Conservation (phyloP, 2,888 invertebrate genomes). For the Acrocyrtus sp. region DNA sequence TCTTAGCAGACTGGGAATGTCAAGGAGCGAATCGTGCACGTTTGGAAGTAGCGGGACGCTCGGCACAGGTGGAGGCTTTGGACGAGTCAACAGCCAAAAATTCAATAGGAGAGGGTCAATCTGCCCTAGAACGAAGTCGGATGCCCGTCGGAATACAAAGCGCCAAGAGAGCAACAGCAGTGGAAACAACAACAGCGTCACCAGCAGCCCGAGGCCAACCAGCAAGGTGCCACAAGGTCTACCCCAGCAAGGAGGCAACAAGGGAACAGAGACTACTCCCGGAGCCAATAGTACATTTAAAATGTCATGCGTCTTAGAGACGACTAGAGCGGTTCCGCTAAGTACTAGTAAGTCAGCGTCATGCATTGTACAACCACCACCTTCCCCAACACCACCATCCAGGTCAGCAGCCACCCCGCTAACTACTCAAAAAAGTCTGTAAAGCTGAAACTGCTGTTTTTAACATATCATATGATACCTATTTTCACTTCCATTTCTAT, state of each 20-base stretch:
- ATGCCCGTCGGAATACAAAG: slow-evolving; percentile 4
- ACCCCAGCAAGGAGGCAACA: neutral
- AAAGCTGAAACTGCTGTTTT: no score
- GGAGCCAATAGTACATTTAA: slow-evolving; percentile 8
- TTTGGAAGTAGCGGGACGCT: slow-evolving; percentile 3
- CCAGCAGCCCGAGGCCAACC: slow-evolving; percentile 13
- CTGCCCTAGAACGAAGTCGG: slow-evolving; percentile 32
- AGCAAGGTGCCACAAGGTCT: slow-evolving; percentile 2
- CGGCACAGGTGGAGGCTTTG: slow-evolving; percentile 10
- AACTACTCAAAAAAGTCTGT: slow-evolving; percentile 23
- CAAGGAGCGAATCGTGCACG: slow-evolving; percentile 24
- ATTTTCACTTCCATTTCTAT: no score
- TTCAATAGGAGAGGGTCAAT: slow-evolving; percentile 16
- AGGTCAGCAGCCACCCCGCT: slow-evolving; percentile 4
- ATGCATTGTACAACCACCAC: slow-evolving; percentile 28
- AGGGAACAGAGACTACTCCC: neutral
- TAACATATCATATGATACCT: no score
- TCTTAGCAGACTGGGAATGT: slow-evolving; percentile 28
- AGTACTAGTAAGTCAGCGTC: slow-evolving; percentile 28
- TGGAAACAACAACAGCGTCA: slow-evolving; percentile 16
- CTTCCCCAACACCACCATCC: slow-evolving; percentile 31
- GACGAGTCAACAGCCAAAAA: slow-evolving; percentile 27
- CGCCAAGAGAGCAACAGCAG: slow-evolving; percentile 19
- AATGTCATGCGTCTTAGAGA: slow-evolving; percentile 38
- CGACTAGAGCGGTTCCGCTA: slow-evolving; percentile 15